These are phyloP conservation scores for Chiroxiphia lanceolata DNA, from an alignment of 2,797 vertebrate genomes.

Conservation along the genomic window DNA sequence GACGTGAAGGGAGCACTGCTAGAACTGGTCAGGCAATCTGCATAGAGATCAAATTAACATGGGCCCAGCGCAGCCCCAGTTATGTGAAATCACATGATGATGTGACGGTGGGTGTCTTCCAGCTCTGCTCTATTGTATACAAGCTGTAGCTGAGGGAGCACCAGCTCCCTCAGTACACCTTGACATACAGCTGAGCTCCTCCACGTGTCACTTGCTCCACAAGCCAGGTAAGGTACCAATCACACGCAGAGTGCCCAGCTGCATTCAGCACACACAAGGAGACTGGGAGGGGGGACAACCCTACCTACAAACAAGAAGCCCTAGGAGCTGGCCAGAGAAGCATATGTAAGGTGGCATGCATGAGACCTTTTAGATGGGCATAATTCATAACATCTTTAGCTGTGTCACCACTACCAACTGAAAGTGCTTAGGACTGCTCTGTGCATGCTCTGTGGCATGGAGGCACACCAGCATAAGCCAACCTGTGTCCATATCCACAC, in stretches of 20 bases:
- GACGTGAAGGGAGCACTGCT: background rate
- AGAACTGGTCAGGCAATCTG: background rate
- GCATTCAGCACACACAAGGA: background rate
- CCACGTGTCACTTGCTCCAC: background rate
- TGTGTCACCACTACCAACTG: background rate
- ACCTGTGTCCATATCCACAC: rapidly evolving
- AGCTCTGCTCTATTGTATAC: background rate
- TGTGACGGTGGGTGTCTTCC: background rate
- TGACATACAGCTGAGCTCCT: background rate
- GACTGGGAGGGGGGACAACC: rapidly evolving
- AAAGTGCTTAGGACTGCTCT: background rate
- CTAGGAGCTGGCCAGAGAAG: background rate
- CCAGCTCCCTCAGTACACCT: background rate
- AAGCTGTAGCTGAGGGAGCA: background rate
- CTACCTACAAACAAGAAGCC: background rate
- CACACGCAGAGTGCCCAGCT: rapidly evolving
- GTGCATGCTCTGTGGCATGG: background rate
- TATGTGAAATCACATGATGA: rapidly evolving
- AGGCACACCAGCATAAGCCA: background rate
- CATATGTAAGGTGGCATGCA: rapidly evolving
- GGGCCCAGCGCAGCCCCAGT: background rate
- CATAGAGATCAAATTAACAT: rapidly evolving
- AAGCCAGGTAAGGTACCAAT: background rate
- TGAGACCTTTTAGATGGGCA: background rate
- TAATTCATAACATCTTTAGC: background rate